Evolutionary conservation across 2,113 vertebrate species (phyloP), one percentile per base, ranked within the genome.

Genomic region (Empidonax alnorum): DNA sequence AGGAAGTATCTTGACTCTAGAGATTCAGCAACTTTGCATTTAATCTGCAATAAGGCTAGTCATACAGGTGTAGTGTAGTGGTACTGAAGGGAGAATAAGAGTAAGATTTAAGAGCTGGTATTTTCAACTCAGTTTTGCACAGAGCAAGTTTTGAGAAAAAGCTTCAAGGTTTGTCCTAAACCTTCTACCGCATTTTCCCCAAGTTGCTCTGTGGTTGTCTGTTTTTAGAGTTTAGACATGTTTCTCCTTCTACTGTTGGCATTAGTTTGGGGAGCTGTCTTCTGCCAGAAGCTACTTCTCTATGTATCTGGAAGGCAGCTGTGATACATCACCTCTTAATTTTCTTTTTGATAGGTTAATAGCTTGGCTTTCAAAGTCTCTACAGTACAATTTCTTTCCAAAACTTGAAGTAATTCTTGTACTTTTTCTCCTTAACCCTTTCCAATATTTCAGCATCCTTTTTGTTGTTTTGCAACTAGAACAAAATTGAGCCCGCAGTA

Each of bases 41-140:
- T 91, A 39, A 39, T 75, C 47, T 59, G 28, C 39, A 23, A 1
- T 58, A 61, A 50, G 21, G 27, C 28, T 62, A 20, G 27, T 61
- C 0, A 0, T 63, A 14, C 6, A 9, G 63, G 25, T 14, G 21
- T 25, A 27, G 28, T 55, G 44, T 16, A 31, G 37, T 0, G 1
- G 23, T 72, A 31, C 18, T 35, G 47, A 82, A 53, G 25, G 47
- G 42, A 55, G 27, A 67, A 5, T 59, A 55, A 87, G 28, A 13
- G 20, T 41, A 28, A 25, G 17, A 50, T 87, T 93, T 31, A 66
- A 1, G 4, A 65, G 11, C 10, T 63, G 20, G 3, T 91, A 21
- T 42, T 87, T 87, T 71, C 22, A 72, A n/a, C 39, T 76, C 56
- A 37, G 21, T 89, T 94, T 87, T 69, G 61, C 37, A 59, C 21